phyloP scores from a whole-genome alignment of 2,797 vertebrate species.

The Cynopterus sphinx region DNA sequence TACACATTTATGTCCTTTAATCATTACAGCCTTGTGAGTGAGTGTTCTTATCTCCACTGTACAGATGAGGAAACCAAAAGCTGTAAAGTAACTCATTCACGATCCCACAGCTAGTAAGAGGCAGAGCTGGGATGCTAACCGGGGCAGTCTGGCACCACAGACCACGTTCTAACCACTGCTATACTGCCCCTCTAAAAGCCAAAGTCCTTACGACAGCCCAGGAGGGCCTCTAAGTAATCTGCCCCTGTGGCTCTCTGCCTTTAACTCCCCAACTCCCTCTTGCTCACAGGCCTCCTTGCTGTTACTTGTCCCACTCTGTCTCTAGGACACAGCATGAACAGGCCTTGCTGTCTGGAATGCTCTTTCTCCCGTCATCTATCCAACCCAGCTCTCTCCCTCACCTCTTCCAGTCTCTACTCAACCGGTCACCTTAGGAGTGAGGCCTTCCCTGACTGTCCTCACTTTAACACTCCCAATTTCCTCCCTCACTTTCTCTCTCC shows the following conservation, averaged over 20 bases:
- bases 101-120: not conserved
- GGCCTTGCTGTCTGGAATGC: not conserved
- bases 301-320: accelerated
- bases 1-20: not conserved
- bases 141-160: not conserved
- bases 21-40: not conserved
- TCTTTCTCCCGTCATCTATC: too few species aligned
- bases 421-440: not conserved
- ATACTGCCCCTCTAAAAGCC: not conserved
- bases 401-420: not conserved
- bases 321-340: not conserved
- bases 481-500: not conserved
- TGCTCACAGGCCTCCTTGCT: not conserved
- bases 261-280: not conserved
- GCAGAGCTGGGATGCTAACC: not conserved
- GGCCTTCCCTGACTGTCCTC: not conserved
- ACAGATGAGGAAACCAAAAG: not conserved
- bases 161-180: not conserved
- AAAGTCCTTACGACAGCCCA: not conserved
- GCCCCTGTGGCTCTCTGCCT: not conserved
- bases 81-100: not conserved
- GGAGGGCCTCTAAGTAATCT: not conserved
- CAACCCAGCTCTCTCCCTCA: not conserved
- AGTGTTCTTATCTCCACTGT: accelerated
- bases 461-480: too few species aligned